Evolutionary conservation across 1,140 invertebrate species (phyloP).

Genomic region (Proales similis): DNA sequence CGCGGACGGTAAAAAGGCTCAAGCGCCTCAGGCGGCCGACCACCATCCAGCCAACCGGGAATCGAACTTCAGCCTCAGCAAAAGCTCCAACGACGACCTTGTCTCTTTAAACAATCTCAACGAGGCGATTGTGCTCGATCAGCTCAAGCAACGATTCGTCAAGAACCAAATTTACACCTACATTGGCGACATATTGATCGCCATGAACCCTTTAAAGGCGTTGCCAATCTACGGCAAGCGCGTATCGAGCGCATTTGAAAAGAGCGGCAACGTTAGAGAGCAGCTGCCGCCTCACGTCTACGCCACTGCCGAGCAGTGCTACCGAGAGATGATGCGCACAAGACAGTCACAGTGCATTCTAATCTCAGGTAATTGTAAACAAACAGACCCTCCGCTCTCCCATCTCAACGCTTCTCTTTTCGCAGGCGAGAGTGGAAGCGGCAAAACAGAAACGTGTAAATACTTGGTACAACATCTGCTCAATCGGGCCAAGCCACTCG

Average conservation of each 20-base stretch:
- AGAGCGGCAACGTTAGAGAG: slow-evolving; percentile 66
- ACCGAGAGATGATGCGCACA: slow-evolving; percentile 71
- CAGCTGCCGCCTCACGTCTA: slow-evolving; percentile 77
- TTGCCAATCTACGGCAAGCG: slow-evolving; percentile 67
- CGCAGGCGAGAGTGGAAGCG: slow-evolving; percentile 92
- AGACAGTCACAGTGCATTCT: slow-evolving; percentile 75
- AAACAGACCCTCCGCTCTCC: background rate
- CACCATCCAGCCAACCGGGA: too few relatives aligned
- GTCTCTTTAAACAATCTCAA: slow-evolving; percentile 29
- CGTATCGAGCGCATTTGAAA: slow-evolving; percentile 82
- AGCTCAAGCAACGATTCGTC: slow-evolving; percentile 32
- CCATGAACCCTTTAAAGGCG: slow-evolving; percentile 73
- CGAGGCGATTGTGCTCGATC: slow-evolving; percentile 6
- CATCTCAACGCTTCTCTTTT: slow-evolving; percentile 47
- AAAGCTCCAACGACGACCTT: slow-evolving; percentile 21
- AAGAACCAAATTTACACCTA: slow-evolving; percentile 58
- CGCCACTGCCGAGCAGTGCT: slow-evolving; percentile 68
- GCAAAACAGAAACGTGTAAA: slow-evolving; percentile 82
- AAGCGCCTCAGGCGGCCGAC: too few relatives aligned
- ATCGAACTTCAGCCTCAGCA: too few relatives aligned
- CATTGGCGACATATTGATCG: slow-evolving; percentile 73
- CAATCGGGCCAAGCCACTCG: slow-evolving; percentile 38
- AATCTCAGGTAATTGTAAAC: slow-evolving; percentile 61
- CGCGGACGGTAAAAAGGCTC: too few relatives aligned
- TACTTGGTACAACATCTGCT: slow-evolving; percentile 59